Percentiles rank a stretch among this genome's conserved stretches.
phyloP scores from a whole-genome alignment of 2,888 invertebrate species.

The Polia nebulosa region DNA sequence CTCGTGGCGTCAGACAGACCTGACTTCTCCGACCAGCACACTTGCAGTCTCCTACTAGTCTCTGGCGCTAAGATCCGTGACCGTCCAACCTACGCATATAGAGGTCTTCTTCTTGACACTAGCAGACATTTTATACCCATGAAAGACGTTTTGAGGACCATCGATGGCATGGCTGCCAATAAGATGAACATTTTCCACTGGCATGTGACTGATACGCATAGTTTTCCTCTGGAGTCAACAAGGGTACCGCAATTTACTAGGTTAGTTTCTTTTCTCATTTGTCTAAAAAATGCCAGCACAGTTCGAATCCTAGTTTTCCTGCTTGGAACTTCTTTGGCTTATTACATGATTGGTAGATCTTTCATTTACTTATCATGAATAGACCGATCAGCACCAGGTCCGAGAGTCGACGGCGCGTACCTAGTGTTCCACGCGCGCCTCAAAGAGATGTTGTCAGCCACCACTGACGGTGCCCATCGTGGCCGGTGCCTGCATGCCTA shows the following conservation, averaged over 20 bases:
- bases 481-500: too few relatives aligned
- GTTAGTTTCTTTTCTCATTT: slow-evolving; percentile 81
- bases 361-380: background rate
- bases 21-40: slow-evolving; percentile 70
- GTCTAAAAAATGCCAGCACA: background rate
- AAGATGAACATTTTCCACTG: slow-evolving; percentile 98
- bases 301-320: background rate
- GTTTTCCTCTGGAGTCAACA: slow-evolving; percentile 96
- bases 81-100: slow-evolving; percentile 95
- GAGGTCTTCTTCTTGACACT: slow-evolving; percentile 97
- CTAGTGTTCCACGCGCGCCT: too few relatives aligned
- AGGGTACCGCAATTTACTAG: slow-evolving; percentile 94
- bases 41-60: slow-evolving; percentile 92
- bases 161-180: slow-evolving; percentile 96
- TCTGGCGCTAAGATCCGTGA: slow-evolving; percentile 93
- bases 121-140: slow-evolving; percentile 96
- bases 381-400: too few relatives aligned
- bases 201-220: slow-evolving; percentile 97
- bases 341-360: background rate
- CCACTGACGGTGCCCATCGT: too few relatives aligned
- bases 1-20: slow-evolving; percentile 87
- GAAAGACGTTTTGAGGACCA: slow-evolving; percentile 92
- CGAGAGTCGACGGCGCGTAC: too few relatives aligned
- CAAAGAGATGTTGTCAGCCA: too few relatives aligned
- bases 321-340: background rate